Percentiles rank a stretch among this genome's conserved stretches.
phyloP scores from a whole-genome alignment of 2,888 invertebrate species.

The Cordylochernes scorpioides region DNA sequence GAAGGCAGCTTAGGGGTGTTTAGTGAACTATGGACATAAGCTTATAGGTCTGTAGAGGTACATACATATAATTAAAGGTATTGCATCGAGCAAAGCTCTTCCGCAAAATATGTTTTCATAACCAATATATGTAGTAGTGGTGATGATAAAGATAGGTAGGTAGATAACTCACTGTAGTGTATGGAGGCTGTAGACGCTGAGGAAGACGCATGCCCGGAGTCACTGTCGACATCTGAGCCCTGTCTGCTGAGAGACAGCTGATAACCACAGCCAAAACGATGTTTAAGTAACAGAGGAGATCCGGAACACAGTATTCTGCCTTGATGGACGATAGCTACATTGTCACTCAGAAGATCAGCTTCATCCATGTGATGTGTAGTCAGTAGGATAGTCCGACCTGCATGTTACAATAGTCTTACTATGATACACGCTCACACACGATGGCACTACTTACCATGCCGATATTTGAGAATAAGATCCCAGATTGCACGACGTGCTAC shows the following conservation, averaged over 20 bases:
- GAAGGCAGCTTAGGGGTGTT: no score
- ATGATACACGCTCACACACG: not conserved
- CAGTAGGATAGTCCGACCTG: slow-evolving; percentile 21
- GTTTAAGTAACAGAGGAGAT: slow-evolving; percentile 15
- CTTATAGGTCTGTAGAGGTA: no score
- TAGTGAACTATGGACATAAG: no score
- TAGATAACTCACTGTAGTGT: no score
- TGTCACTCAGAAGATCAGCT: slow-evolving; percentile 23
- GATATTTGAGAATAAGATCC: slow-evolving; percentile 22
- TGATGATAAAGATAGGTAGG: no score
- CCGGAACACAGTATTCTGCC: slow-evolving; percentile 15
- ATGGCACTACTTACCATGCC: slow-evolving; percentile 10
- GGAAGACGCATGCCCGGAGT: slow-evolving; percentile 13
- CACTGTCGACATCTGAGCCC: slow-evolving; percentile 5
- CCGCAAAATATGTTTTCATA: no score
- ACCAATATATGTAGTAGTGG: not conserved
- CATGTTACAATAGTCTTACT: not conserved
- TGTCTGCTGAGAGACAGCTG: slow-evolving; percentile 12
- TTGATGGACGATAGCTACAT: slow-evolving; percentile 19
- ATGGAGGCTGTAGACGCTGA: slow-evolving; percentile 1
- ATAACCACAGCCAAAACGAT: slow-evolving; percentile 16
- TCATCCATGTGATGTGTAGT: slow-evolving; percentile 26
- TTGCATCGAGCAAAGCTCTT: no score
- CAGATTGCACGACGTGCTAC: slow-evolving; percentile 23
- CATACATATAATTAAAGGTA: no score